Evolutionary conservation across 2,113 vertebrate genomes (phyloP), one percentile per base, ranked within the genome.

Genomic region (Rhinoderma darwinii): DNA sequence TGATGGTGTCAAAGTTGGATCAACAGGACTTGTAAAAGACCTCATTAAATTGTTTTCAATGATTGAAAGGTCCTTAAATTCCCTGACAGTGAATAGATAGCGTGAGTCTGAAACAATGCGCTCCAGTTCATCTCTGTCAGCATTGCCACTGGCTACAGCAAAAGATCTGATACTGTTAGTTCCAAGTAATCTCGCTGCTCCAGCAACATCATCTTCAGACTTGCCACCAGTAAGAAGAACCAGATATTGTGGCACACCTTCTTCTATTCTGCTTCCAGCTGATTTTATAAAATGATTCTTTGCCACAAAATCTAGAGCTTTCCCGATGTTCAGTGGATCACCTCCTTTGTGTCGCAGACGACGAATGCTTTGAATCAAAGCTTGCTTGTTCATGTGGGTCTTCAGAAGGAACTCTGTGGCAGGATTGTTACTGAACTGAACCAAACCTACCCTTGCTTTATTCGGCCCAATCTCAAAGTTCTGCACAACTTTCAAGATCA

Each of bases 191-290:
- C 88, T 92, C 10, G 97, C 93, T 81, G 93, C 93, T 12, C 89
- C 50, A 50, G 92, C 91, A 5, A 98, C 92, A 0, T 97, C 97
- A 11, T 96, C 95, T 61, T 95, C 89, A 3, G 98, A 98, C 2
- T 88, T 93, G 82, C 95, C 97, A 70, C 97, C 97, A 0, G 98
- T 97, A 66, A 99, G 93, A 76, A 99, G 93, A 0, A 99, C 94
- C 30, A 99, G 94, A 89, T 99, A 95, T 88, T 99, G 97, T 43
- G 97, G 97, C 32, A 98, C 94, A 25, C 93, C 95, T 0, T 97
- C 96, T 86, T 94, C 86, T 66, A 91, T 93, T 51, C 98, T 95
- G 89, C 96, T 95, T 4, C 98, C 98, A 0, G 96, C 92, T 4
- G 95, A 93, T 86, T 93, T 91, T 78, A 94, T 95, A 47, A 99